Evolutionary conservation across 2,113 vertebrate species (phyloP), one percentile per base, ranked within the genome.

Genomic region (Eudyptes chrysolophus): DNA sequence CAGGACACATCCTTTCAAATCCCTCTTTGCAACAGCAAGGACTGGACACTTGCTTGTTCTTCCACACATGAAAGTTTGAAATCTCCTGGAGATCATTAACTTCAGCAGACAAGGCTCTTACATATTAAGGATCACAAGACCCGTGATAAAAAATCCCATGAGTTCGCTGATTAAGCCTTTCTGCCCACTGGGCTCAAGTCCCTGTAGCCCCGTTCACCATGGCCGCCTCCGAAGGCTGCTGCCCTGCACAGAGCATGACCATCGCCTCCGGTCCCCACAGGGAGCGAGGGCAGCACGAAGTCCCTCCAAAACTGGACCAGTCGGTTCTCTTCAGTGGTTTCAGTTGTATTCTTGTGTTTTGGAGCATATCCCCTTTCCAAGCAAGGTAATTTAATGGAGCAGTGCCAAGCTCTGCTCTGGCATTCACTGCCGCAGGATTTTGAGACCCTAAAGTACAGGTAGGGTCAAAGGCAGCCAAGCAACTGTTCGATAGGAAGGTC

Each of bases 91-190:
- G 61, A 95, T 61, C 70, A 79, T 76, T 92, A 90, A 80, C 91
- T 69, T 72, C 74, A 76, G 58, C 16, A 52, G 54, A 46, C 21
- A 62, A 13, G 17, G 12, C 36, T 84, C 54, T 85, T 60, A 79
- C 44, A 79, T 54, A 83, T 89, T 72, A 92, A 82, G 36, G 29
- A 91, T 96, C 95, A 94, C 94, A 89, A 96, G 91, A 89, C 58
- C 20, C 22, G 3, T 87, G 84, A 89, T 79, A 62, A 92, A 95
- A 92, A 64, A 76, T 72, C 92, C 49, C 90, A 71, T 69, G 92
- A 72, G 49, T 69, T 92, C 0, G 0, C 95, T 95, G 94, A 92
- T 97, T 93, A 92, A 97, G 66, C 27, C 65, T 80, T 92, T 93
- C 84, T 94, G 44, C 32, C 42, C 4, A 2, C 36, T 52, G 49